phyloP scores from a whole-genome alignment of 2,888 invertebrate genomes.

The Phorcus lineatus region DNA sequence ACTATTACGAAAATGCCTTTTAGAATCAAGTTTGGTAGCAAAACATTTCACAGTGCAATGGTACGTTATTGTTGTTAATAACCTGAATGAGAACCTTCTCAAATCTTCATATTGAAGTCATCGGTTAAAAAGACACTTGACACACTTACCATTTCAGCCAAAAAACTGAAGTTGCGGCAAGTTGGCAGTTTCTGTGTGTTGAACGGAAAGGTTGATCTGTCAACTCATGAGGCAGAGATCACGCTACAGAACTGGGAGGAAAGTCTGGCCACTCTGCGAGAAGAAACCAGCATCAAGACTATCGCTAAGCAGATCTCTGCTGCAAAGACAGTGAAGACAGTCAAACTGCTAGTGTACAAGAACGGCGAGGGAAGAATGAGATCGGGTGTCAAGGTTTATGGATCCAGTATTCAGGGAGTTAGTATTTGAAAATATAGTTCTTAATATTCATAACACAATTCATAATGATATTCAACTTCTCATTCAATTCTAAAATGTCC shows the following conservation, averaged over 20 bases:
- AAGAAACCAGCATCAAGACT: slow-evolving; percentile 64
- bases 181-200: slow-evolving; percentile 73
- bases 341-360: slow-evolving; percentile 73
- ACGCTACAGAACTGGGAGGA: slow-evolving; percentile 70
- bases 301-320: slow-evolving; percentile 73
- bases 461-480: no score
- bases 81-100: no score
- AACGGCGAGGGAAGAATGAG: slow-evolving; percentile 73
- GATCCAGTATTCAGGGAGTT: slow-evolving; percentile 73
- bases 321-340: slow-evolving; percentile 66
- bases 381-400: slow-evolving; percentile 71
- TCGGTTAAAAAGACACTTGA: no score
- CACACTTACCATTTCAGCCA: slow-evolving; percentile 46
- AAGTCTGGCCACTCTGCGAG: slow-evolving; percentile 59
- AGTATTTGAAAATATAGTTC: slow-evolving; percentile 40
- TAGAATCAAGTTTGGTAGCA: no score
- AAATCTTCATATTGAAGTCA: no score
- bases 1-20: no score
- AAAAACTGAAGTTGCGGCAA: slow-evolving; percentile 64
- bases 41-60: no score
- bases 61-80: no score
- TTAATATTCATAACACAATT: no score
- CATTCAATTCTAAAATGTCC: no score
- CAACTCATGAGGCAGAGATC: slow-evolving; percentile 71
- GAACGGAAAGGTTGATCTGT: slow-evolving; percentile 75